A percentile compares a stretch with the other conserved stretches of the same genome.
Evolutionary conservation across 1,140 invertebrate genomes (phyloP).

Genomic region (Camponotus pennsylvanicus): DNA sequence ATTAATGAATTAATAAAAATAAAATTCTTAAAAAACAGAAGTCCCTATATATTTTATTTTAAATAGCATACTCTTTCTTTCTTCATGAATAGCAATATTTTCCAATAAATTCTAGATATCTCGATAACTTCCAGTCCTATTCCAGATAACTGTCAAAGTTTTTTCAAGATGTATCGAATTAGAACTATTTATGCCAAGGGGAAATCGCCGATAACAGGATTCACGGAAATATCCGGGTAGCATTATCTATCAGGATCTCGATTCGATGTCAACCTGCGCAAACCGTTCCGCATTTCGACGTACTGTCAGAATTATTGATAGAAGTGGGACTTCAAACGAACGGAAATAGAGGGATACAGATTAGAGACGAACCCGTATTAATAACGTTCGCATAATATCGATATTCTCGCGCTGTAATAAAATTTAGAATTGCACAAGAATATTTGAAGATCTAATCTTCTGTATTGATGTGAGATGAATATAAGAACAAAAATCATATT

Average conservation of each 20-base stretch:
- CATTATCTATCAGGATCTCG: slow-evolving; percentile 36
- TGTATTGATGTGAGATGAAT: background rate
- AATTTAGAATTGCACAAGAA: background rate
- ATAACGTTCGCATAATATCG: background rate
- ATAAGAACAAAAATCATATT: background rate
- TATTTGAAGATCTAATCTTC: background rate
- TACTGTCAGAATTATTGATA: slow-evolving; percentile 58
- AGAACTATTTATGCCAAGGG: slow-evolving; percentile 43
- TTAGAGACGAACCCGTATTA: slow-evolving; percentile 39
- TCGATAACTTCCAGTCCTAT: background rate
- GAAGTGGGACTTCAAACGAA: background rate
- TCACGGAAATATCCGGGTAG: slow-evolving; percentile 50
- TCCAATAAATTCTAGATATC: slow-evolving; percentile 15
- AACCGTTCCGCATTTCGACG: slow-evolving; percentile 29
- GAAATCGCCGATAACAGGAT: slow-evolving; percentile 53
- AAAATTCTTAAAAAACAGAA: background rate
- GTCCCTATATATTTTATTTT: background rate
- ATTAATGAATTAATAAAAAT: background rate
- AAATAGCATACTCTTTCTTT: background rate
- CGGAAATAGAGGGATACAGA: slow-evolving; percentile 27
- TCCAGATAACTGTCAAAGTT: background rate
- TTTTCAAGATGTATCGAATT: slow-evolving; percentile 34
- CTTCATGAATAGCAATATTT: background rate
- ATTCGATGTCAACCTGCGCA: slow-evolving; percentile 8
- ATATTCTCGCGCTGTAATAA: background rate